phyloP scores from a whole-genome alignment of 2,888 invertebrate genomes.

The Standfussiana lucernea region DNA sequence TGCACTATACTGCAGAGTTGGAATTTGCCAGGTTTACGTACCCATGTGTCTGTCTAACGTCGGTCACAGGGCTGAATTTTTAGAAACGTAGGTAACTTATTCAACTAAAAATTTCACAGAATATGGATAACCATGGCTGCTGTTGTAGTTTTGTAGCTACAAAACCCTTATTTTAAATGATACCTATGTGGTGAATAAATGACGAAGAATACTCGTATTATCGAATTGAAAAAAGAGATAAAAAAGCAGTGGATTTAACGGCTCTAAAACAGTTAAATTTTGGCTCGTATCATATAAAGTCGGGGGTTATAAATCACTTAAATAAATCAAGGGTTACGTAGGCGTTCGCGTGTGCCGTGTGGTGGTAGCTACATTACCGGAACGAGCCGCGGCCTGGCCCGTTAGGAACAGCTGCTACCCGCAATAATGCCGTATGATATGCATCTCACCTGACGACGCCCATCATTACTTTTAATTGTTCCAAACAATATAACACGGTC shows the following conservation, averaged over 20 bases:
- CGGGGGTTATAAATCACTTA: conserved; percentile 65
- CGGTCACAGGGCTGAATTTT: background rate
- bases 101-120: background rate
- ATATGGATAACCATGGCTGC: background rate
- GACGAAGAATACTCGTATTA: background rate
- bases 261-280: conserved; percentile 53
- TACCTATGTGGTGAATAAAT: background rate
- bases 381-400: conserved; percentile 67
- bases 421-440: conserved; percentile 69
- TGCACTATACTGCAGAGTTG: background rate
- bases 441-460: conserved; percentile 64
- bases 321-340: conserved; percentile 68
- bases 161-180: background rate
- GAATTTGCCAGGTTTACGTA: background rate
- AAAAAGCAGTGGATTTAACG: conserved; percentile 17
- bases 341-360: conserved; percentile 59
- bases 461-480: conserved; percentile 52
- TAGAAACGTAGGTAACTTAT: background rate
- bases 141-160: background rate
- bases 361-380: conserved; percentile 65
- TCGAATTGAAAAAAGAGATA: background rate
- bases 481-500: conserved; percentile 25
- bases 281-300: conserved; percentile 50
- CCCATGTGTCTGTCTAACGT: background rate
- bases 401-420: conserved; percentile 72